These are phyloP conservation scores for Diaprepes abbreviatus DNA, from an alignment of 2,888 invertebrate species.

Conservation along the genomic window DNA sequence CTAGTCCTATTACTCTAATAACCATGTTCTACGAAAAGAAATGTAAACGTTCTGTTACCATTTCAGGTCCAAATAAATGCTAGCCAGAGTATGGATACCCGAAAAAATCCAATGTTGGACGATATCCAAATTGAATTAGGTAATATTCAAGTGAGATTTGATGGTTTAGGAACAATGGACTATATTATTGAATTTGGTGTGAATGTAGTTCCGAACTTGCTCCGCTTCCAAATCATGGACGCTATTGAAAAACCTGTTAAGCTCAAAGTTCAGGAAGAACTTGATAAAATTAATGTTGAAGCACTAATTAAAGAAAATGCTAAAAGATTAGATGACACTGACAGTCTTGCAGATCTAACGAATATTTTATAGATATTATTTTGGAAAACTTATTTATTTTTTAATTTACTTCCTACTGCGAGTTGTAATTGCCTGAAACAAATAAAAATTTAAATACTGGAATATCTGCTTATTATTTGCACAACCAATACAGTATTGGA, in stretches of 20 bases:
- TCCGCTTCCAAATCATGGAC: conserved; percentile 90
- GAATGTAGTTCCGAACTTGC: conserved; percentile 86
- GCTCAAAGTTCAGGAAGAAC: conserved; percentile 79
- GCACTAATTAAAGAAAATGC: conserved; percentile 79
- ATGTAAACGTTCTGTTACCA: no score
- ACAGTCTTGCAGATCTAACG: conserved; percentile 43
- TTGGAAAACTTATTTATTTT: neutral
- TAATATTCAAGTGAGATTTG: conserved; percentile 85
- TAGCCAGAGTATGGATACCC: conserved; percentile 83
- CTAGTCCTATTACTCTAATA: no score
- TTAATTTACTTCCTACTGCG: neutral
- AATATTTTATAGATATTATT: conserved; percentile 25
- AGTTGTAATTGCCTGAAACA: neutral
- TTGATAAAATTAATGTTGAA: conserved; percentile 83
- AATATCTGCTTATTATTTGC: no score
- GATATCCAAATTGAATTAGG: conserved; percentile 79
- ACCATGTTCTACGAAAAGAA: no score
- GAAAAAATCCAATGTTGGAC: conserved; percentile 79
- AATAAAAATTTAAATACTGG: no score
- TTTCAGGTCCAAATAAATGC: conserved; percentile 73
- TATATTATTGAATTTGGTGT: conserved; percentile 85
- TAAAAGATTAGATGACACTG: conserved; percentile 73
- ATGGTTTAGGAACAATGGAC: conserved; percentile 90
- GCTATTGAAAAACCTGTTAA: conserved; percentile 85
- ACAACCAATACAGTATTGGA: no score